Conservation (phyloP, 2,113 vertebrate species). For the Hydrolagus affinis region DNA sequence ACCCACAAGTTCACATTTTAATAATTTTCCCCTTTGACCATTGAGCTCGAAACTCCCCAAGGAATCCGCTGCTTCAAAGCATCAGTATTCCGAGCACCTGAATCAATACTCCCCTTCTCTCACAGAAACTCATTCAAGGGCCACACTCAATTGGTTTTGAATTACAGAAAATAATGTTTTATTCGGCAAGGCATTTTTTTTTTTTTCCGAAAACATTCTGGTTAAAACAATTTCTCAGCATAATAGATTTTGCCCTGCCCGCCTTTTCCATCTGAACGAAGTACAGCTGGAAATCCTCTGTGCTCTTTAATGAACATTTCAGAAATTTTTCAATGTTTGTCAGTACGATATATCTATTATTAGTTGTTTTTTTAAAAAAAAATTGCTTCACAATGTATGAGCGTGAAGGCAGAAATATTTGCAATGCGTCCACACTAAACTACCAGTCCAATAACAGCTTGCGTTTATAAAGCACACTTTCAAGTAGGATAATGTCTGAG, state of each 20-base stretch:
- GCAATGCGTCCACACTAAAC: too few species aligned
- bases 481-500: too few species aligned
- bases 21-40: constrained; percentile 46
- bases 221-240: constrained; percentile 2
- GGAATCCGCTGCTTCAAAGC: constrained; percentile 46
- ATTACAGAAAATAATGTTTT: constrained; percentile 18
- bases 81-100: constrained; percentile 38
- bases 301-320: not conserved
- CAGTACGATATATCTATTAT: not conserved
- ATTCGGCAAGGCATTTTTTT: not conserved
- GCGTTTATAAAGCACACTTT: too few species aligned
- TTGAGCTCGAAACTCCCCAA: constrained; percentile 42
- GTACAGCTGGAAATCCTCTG: not conserved
- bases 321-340: not conserved
- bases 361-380: not conserved
- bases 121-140: constrained; percentile 37
- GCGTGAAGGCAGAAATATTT: not conserved
- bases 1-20: constrained; percentile 52
- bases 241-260: not conserved
- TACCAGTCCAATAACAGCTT: too few species aligned
- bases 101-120: constrained; percentile 48
- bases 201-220: constrained; percentile 16
- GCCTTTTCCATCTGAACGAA: not conserved
- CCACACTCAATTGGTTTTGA: constrained; percentile 23
- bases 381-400: constrained; percentile 5